These are phyloP conservation scores for Ibidorhyncha struthersii DNA, from an alignment of 2,113 vertebrate species.

Conservation along the genomic window DNA sequence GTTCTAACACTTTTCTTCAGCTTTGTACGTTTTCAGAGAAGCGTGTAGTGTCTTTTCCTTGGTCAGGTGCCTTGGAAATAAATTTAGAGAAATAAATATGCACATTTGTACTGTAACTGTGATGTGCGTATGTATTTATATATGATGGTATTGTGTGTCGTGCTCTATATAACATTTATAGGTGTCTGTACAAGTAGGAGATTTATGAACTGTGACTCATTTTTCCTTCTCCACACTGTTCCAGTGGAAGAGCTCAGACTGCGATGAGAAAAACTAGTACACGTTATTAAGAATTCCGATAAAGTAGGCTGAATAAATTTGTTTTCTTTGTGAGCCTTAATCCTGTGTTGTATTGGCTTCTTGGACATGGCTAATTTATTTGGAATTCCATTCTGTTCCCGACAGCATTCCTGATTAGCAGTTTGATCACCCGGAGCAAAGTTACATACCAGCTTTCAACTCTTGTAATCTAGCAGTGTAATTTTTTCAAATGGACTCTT, in stretches of 20 bases:
- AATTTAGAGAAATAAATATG: neutral
- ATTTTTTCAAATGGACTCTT: conserved; percentile 58
- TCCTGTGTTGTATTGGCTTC: conserved; percentile 75
- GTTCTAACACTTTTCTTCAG: neutral
- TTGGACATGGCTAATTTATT: conserved; percentile 79
- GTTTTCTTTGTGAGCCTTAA: conserved; percentile 76
- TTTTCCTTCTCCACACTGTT: conserved; percentile 55
- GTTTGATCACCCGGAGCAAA: conserved; percentile 74
- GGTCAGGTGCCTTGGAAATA: neutral
- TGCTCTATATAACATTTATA: neutral
- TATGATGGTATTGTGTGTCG: neutral
- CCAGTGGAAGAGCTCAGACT: conserved; percentile 40
- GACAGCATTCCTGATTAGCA: conserved; percentile 72
- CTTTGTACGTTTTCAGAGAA: neutral
- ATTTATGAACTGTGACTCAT: conserved; percentile 66
- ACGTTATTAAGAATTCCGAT: conserved; percentile 74
- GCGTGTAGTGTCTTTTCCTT: neutral
- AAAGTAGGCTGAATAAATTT: conserved; percentile 76
- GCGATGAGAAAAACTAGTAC: conserved; percentile 56
- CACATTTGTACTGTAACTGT: neutral
- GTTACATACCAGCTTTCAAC: conserved; percentile 73
- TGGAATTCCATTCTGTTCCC: conserved; percentile 77
- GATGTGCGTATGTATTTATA: neutral
- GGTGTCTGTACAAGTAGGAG: conserved; percentile 8
- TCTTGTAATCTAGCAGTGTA: conserved; percentile 41